Evolutionary conservation across 2,113 vertebrate genomes (phyloP).

Genomic region (Peromyscus leucopus): DNA sequence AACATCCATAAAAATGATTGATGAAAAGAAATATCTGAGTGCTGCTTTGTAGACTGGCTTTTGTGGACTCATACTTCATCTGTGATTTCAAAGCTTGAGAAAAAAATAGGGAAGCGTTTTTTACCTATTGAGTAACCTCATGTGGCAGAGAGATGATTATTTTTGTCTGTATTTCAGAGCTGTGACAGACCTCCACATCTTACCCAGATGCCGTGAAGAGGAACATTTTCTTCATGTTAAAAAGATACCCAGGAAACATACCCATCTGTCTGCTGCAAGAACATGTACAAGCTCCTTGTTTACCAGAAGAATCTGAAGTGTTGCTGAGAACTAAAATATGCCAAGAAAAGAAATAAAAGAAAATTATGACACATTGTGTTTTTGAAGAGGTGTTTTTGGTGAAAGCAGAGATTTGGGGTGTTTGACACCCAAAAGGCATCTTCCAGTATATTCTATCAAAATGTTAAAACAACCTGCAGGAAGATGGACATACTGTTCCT

Average conservation of each 20-base stretch:
- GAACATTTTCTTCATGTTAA: conserved; percentile 79
- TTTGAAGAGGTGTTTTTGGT: conserved; percentile 53
- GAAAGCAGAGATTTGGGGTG: background rate
- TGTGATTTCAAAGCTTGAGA: conserved; percentile 73
- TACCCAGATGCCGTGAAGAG: conserved; percentile 68
- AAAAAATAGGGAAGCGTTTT: conserved; percentile 32
- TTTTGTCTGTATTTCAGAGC: conserved; percentile 64
- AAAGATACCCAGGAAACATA: conserved; percentile 69
- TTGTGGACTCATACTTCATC: conserved; percentile 53
- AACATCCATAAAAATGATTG: conserved; percentile 65
- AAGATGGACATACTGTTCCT: background rate
- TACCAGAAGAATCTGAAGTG: conserved; percentile 61
- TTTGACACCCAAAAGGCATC: background rate
- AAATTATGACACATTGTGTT: conserved; percentile 34
- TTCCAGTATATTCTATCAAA: background rate
- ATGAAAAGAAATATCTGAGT: conserved; percentile 70
- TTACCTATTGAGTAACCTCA: conserved; percentile 67
- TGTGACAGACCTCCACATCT: conserved; percentile 63
- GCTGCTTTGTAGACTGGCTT: conserved; percentile 39
- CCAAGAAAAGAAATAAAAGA: conserved; percentile 43
- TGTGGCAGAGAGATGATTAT: conserved; percentile 42
- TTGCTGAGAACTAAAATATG: conserved; percentile 50
- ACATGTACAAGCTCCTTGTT: conserved; percentile 69
- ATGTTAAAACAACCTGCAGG: background rate
- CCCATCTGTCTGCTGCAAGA: conserved; percentile 73